phyloP scores from a whole-genome alignment of 1,140 invertebrate species.

The Lepidurus arcticus region DNA sequence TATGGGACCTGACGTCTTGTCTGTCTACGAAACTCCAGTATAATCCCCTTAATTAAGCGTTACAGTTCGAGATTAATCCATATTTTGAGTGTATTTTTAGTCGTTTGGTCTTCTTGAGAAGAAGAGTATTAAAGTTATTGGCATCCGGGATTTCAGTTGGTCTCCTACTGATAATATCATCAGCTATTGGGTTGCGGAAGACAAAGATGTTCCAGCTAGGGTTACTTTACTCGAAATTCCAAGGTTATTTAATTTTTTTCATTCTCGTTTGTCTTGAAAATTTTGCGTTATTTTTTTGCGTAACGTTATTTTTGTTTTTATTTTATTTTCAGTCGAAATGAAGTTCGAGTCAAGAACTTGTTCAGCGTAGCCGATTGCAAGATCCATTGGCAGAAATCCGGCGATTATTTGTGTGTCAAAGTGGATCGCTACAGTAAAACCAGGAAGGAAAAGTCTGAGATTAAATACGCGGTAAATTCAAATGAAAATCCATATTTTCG shows the following conservation, averaged over 20 bases:
- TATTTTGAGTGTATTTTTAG: slow-evolving; percentile 43
- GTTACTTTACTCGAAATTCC: slow-evolving; percentile 79
- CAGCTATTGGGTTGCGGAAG: slow-evolving; percentile 98
- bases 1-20: slow-evolving; percentile 74
- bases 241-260: slow-evolving; percentile 47
- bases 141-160: slow-evolving; percentile 94
- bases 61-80: slow-evolving; percentile 35
- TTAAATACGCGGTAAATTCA: slow-evolving; percentile 75
- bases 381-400: slow-evolving; percentile 98
- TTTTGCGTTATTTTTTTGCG: not conserved
- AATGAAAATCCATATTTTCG: slow-evolving; percentile 23
- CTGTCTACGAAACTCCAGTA: slow-evolving; percentile 91
- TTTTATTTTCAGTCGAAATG: slow-evolving; percentile 59
- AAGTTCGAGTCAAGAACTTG: slow-evolving; percentile 92
- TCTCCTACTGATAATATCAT: slow-evolving; percentile 94
- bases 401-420: slow-evolving; percentile 96
- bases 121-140: slow-evolving; percentile 78
- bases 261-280: too few relatives aligned
- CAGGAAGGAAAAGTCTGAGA: slow-evolving; percentile 76
- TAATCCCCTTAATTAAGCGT: slow-evolving; percentile 41
- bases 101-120: slow-evolving; percentile 88
- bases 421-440: slow-evolving; percentile 94
- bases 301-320: slow-evolving; percentile 34
- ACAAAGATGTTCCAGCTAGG: slow-evolving; percentile 81
- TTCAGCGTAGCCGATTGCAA: slow-evolving; percentile 98